Conservation (phyloP, 1,140 invertebrate genomes). For the Atta texana region DNA sequence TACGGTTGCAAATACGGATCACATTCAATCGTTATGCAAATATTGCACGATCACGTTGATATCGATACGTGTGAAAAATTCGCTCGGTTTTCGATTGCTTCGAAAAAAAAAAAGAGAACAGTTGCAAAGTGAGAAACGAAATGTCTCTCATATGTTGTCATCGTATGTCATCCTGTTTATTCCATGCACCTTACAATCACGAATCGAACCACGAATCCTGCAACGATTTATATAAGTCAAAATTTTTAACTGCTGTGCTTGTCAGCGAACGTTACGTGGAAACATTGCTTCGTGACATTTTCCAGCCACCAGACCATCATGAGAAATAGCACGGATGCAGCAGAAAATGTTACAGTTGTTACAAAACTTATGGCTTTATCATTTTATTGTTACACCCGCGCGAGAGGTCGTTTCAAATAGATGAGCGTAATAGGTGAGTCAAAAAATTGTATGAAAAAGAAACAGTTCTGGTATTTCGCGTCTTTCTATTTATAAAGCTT, state of each 20-base stretch:
- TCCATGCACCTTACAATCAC: constrained; percentile 19
- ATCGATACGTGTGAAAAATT: constrained; percentile 2
- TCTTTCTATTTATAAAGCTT: not conserved
- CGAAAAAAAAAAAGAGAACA: not conserved
- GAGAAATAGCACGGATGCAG: constrained; percentile 68
- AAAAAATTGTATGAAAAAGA: not conserved
- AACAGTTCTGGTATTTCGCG: not conserved
- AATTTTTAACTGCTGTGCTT: constrained; percentile 59
- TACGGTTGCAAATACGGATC: not conserved
- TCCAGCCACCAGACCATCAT: constrained; percentile 54
- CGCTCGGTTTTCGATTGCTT: not conserved
- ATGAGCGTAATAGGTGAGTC: not conserved
- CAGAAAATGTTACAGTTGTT: constrained; percentile 45
- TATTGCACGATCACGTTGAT: not conserved
- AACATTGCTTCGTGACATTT: constrained; percentile 59
- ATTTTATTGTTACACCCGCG: constrained; percentile 17
- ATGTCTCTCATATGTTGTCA: constrained; percentile 20
- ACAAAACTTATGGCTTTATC: constrained; percentile 42
- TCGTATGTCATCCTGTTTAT: constrained; percentile 31
- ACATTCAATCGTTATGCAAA: constrained; percentile 17
- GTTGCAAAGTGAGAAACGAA: constrained; percentile 18
- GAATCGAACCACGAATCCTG: constrained; percentile 17
- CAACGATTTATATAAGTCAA: constrained; percentile 69
- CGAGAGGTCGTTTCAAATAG: constrained; percentile 2
- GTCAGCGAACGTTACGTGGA: constrained; percentile 56